These are phyloP conservation scores for Neofelis nebulosa DNA, from an alignment of 2,113 vertebrate species.

Conservation along the genomic window DNA sequence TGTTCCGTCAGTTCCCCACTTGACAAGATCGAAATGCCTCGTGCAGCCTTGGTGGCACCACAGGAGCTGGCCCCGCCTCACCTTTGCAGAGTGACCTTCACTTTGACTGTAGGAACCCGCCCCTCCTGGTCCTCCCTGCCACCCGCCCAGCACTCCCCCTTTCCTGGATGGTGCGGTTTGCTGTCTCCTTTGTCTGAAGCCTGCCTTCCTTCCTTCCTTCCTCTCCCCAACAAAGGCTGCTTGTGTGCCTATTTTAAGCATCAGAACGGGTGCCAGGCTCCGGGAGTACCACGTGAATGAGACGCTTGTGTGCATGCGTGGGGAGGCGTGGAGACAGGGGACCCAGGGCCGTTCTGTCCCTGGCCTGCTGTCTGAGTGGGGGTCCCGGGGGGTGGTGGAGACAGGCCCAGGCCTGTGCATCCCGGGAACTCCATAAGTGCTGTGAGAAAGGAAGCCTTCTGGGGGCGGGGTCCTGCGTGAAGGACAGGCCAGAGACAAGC, in stretches of 20 bases:
- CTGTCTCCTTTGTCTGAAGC: background rate
- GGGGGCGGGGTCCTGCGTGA: background rate
- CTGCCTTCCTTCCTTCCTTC: background rate
- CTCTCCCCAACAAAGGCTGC: slow-evolving; percentile 45
- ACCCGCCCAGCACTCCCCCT: background rate
- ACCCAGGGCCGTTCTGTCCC: background rate
- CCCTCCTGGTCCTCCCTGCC: background rate
- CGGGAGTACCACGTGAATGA: background rate
- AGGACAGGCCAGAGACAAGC: background rate
- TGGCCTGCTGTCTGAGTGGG: background rate
- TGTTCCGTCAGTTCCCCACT: background rate
- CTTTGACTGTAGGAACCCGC: background rate
- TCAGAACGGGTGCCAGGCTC: slow-evolving; percentile 42
- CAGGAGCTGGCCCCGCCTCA: rapidly evolving
- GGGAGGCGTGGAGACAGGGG: background rate
- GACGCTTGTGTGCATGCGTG: background rate
- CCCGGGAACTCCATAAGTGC: background rate
- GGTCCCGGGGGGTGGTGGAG: background rate
- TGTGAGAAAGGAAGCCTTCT: background rate
- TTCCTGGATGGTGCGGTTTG: background rate
- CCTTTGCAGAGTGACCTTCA: background rate
- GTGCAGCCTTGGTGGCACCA: rapidly evolving
- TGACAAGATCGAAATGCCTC: rapidly evolving
- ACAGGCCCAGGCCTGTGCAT: background rate
- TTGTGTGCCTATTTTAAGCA: slow-evolving; percentile 54